A percentile compares a stretch with the other conserved stretches of the same genome.
Conservation (phyloP, 2,113 vertebrate species). For the Xenotilapia caudafasciata region DNA sequence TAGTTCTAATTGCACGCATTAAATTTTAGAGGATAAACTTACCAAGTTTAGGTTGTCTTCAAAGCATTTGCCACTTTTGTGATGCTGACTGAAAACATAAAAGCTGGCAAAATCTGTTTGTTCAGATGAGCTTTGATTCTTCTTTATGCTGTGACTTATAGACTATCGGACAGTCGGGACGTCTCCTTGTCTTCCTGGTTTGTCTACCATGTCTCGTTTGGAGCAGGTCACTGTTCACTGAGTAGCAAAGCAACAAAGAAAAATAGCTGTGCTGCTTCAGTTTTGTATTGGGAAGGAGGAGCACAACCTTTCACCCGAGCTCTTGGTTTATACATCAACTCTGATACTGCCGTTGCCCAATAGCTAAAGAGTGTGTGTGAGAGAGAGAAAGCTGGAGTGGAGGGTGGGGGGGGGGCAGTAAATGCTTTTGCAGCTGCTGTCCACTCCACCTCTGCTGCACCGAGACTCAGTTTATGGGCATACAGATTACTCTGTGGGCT, state of each 20-base stretch:
- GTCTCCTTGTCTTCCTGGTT: neutral
- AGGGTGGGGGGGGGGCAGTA: neutral
- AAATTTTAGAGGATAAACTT: neutral
- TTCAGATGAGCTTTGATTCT: neutral
- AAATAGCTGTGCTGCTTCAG: neutral
- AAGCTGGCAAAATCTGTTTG: neutral
- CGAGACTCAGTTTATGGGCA: neutral
- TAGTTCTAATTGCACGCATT: neutral
- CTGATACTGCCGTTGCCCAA: constrained; percentile 41
- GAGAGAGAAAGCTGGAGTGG: neutral
- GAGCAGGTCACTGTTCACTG: neutral
- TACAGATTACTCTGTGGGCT: neutral
- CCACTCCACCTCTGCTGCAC: neutral
- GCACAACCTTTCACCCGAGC: neutral
- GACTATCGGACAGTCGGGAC: neutral
- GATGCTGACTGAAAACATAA: neutral
- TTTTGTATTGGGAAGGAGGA: neutral
- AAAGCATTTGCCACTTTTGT: neutral
- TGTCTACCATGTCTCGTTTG: neutral
- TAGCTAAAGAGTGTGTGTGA: neutral
- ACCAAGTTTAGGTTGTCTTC: neutral
- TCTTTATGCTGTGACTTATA: neutral
- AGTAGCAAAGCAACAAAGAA: neutral
- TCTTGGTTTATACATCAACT: neutral
- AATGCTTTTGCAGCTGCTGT: constrained; percentile 67